Percentiles rank a stretch among this genome's conserved stretches.
Conservation (phyloP, 1,140 invertebrate species). For the Drosophila saltans region DNA sequence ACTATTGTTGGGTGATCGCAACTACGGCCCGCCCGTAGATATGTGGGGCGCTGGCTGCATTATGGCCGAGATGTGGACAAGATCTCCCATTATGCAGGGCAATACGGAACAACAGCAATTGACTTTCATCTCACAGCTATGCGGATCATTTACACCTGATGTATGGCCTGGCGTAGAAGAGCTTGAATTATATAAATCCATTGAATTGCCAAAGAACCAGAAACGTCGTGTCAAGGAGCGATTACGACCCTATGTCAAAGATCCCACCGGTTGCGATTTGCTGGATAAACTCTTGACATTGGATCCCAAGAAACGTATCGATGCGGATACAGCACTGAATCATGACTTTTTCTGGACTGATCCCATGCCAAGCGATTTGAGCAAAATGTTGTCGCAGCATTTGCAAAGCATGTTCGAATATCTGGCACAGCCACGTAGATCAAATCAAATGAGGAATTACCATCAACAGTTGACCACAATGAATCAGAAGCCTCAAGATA, state of each 20-base stretch:
- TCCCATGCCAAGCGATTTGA: constrained; percentile 96
- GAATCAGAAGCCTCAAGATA: constrained; percentile 82
- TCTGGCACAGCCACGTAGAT: constrained; percentile 91
- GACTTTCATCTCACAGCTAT: constrained; percentile 96
- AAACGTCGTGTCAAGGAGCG: constrained; percentile 96
- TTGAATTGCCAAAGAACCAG: constrained; percentile 95
- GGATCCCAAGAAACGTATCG: constrained; percentile 95
- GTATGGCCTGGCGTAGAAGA: constrained; percentile 98
- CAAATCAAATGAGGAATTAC: constrained; percentile 89
- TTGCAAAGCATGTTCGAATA: constrained; percentile 98
- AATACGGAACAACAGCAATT: constrained; percentile 98
- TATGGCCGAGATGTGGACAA: constrained; percentile 99
- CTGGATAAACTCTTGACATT: constrained; percentile 96
- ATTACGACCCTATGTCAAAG: constrained; percentile 95
- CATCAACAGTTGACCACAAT: constrained; percentile 84
- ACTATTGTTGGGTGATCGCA: constrained; percentile 91
- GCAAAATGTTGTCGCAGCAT: constrained; percentile 96
- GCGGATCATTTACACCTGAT: constrained; percentile 97
- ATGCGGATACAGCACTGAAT: constrained; percentile 96
- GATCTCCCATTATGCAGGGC: constrained; percentile 94
- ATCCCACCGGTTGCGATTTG: constrained; percentile 95
- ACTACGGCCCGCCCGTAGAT: constrained; percentile 98
- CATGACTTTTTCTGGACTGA: constrained; percentile 99
- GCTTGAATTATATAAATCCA: constrained; percentile 95
- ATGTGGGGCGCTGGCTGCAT: constrained; percentile 99